Conservation (phyloP, 2,797 vertebrate genomes). For the Euthynnus affinis region DNA sequence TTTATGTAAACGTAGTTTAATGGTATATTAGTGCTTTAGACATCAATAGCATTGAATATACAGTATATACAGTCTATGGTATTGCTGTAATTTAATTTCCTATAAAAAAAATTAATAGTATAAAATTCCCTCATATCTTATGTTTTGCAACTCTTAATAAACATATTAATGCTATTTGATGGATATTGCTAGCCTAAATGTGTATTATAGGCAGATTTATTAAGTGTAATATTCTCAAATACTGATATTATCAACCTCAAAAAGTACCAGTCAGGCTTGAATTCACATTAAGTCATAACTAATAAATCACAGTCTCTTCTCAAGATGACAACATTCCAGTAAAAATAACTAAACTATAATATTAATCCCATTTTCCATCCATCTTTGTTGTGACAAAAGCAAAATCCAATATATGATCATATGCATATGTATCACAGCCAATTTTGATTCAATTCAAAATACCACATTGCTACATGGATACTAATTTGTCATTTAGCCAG, state of each 20-base stretch:
- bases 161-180: background rate
- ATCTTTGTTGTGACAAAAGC: background rate
- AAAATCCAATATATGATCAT: background rate
- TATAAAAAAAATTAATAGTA: no score
- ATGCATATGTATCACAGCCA: no score
- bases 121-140: no score
- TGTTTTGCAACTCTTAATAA: background rate
- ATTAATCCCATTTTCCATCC: background rate
- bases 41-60: no score
- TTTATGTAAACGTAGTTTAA: background rate
- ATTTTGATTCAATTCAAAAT: background rate
- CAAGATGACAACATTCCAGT: background rate
- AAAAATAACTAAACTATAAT: background rate
- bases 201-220: background rate
- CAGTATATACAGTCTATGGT: no score
- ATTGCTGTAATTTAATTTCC: background rate
- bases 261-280: background rate
- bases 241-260: background rate
- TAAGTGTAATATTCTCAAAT: background rate
- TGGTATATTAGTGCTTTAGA: no score
- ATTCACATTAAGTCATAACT: background rate
- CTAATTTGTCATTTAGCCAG: conserved; percentile 4
- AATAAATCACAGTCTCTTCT: background rate
- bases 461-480: background rate
- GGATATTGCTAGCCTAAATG: background rate